These are phyloP conservation scores for Biston stratarius DNA, from an alignment of 2,888 invertebrate species.

Conservation along the genomic window DNA sequence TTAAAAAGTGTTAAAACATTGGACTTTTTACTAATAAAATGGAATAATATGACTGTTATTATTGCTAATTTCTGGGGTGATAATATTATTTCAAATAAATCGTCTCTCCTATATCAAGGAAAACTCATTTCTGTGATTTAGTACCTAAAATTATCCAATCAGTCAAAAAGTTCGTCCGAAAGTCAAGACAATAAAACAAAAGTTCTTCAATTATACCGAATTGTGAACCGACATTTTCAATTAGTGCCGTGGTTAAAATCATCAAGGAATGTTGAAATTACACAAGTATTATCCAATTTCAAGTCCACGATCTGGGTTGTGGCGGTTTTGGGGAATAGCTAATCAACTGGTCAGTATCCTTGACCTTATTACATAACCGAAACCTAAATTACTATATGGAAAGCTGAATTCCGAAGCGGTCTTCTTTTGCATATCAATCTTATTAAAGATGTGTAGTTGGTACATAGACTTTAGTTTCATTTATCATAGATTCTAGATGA, in stretches of 20 bases:
- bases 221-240: conserved; percentile 11
- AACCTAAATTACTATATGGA: neutral
- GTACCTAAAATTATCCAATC: neutral
- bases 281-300: neutral
- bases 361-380: too few species aligned
- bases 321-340: neutral
- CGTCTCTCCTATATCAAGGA: too few species aligned
- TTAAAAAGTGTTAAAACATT: too few species aligned
- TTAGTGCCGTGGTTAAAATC: conserved; percentile 8
- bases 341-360: neutral
- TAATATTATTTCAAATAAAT: too few species aligned
- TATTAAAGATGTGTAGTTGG: neutral
- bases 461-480: too few species aligned
- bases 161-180: neutral
- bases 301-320: neutral
- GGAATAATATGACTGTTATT: neutral
- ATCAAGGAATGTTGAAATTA: neutral
- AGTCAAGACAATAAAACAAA: conserved; percentile 5
- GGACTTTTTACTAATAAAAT: too few species aligned
- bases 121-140: too few species aligned
- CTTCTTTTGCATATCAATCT: neutral
- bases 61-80: neutral
- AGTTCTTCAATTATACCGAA: conserved; percentile 16
- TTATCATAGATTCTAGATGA: too few species aligned
- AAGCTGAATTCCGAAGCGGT: neutral